Base-by-base conservation (phyloP, 2,113 vertebrate genomes). In the Burhinus oedicnemus region DNA sequence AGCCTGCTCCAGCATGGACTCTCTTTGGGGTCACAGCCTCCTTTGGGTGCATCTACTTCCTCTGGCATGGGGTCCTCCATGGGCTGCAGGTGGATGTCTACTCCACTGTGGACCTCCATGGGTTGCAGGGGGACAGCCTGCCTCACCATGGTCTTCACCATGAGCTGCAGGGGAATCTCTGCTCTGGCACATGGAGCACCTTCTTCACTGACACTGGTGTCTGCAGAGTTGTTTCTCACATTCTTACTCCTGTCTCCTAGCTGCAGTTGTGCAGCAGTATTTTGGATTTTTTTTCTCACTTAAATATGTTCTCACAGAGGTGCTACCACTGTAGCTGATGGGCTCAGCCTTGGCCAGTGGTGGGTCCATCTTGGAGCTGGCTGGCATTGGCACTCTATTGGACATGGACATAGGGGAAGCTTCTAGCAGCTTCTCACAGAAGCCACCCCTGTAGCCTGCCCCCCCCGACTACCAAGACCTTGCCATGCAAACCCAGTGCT, bases 361-460 rank as follows among this genome's bases (percentile, higher is more conserved):
- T 1, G 12, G 26, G 57, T 38, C n/a, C 0, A 3, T 52, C 36
- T 64, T 27, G 47, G 17, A 52, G 47, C 30, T 0, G 3, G 12
- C 17, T 79, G 76, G 22, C 36, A n/a, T n/a, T 65, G 30, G 18
- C 38, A 21, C 38, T 21, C 36, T 54, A 2, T 52, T 0, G 5
- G 42, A 75, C 51, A 60, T 0, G 5, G 42, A 75, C 51, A 60
- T 15, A 34, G 34, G 57, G 21, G 58, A 60, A 60, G 21, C n/a
- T 74, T 42, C 22, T 42, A 42, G 36, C 36, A 79, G 47, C 49
- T 49, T 22, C 47, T 64, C 22, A 27, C 22, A 64, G 45, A 32
- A 79, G 21, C 15, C 12, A 47, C 21, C 45, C 17, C 36, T 17
- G 21, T 64, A 45, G 40, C 32, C 8, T 40, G 8, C 11, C 26